Percentiles rank a stretch among this genome's conserved stretches.
These are phyloP conservation scores for Strongylocentrotus purpuratus DNA, from an alignment of 35 echinoderm and acorn worm species.

Conservation along the genomic window DNA sequence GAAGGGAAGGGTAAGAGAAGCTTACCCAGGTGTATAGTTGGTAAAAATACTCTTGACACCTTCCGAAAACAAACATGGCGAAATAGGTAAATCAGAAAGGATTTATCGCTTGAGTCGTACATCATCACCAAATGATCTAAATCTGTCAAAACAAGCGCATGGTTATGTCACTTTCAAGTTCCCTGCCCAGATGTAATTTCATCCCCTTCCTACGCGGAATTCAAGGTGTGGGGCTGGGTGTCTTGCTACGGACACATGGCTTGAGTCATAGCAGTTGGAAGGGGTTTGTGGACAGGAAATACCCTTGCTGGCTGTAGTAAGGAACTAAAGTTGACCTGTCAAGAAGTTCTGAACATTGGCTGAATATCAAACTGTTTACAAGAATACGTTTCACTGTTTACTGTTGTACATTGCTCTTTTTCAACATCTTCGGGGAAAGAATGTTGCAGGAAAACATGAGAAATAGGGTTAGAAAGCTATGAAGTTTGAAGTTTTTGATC, in stretches of 20 bases:
- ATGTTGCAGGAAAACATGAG: no score
- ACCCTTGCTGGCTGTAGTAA: not conserved
- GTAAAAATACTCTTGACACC: not conserved
- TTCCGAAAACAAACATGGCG: slow-evolving; percentile 9
- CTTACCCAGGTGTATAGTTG: not conserved
- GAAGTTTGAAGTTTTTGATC: no score
- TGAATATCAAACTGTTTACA: no score
- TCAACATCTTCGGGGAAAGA: no score
- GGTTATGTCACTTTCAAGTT: slow-evolving; percentile 17
- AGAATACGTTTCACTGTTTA: no score
- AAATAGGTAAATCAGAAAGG: slow-evolving; percentile 1
- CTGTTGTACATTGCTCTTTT: no score
- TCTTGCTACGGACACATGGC: not conserved
- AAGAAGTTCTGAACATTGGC: no score
- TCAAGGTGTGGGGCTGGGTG: not conserved
- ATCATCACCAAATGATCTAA: slow-evolving; percentile 12
- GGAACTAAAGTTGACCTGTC: not conserved
- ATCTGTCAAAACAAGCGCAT: not conserved
- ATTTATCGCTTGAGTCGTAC: not conserved
- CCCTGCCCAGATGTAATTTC: not conserved
- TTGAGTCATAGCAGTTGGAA: not conserved
- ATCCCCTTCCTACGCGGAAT: not conserved
- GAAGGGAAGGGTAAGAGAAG: not conserved
- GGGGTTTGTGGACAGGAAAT: not conserved
- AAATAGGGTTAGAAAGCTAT: no score